Evolutionary conservation across 2,888 invertebrate species (phyloP), one percentile per base, ranked within the genome.

Genomic region (Hoplodrina blanda): DNA sequence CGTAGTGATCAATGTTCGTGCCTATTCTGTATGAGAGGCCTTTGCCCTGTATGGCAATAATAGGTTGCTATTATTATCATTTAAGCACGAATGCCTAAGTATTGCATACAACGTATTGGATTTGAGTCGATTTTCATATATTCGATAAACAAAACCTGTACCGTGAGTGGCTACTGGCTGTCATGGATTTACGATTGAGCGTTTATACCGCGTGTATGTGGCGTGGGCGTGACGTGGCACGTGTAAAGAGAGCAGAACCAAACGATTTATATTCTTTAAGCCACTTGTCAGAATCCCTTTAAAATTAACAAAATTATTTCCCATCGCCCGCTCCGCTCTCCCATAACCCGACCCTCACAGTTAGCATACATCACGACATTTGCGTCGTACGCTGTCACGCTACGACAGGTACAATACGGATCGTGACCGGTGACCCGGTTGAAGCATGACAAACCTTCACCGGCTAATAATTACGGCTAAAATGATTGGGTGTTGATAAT

Each of bases 401-500:
- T 53, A 76, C 46, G 63, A 52, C 66, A 61, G 57, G 46, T 44
- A 54, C 52, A 44, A 74, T 62, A 59, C 46, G 37, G 30, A 61
- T 69, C 62, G 74, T 81, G 81, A 72, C 20, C 69, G 30, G 68
- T 52, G 46, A 46, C 71, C 60, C 19, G 66, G 56, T 64, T 77
- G 59, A 37, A 50, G 61, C 73, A 70, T 81, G 76, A 69, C 76
- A 53, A 59, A 70, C 69, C 62, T 73, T 62, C 62, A 20, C 44
- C 19, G 20, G 46, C 19, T 56, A 70, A 69, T 79, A 79, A 81
- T 82, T 79, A 73, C 67, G 52, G 62, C 37, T 82, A 73, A 73
- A 75, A 73, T 65, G 60, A 82, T 82, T 79, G 78, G 76, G 72
- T 78, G 62, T 44, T 64, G 19, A 57, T 55, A 65, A 82, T 82